These are phyloP conservation scores for Edolisoma coerulescens DNA, from an alignment of 2,113 vertebrate genomes.

Conservation along the genomic window DNA sequence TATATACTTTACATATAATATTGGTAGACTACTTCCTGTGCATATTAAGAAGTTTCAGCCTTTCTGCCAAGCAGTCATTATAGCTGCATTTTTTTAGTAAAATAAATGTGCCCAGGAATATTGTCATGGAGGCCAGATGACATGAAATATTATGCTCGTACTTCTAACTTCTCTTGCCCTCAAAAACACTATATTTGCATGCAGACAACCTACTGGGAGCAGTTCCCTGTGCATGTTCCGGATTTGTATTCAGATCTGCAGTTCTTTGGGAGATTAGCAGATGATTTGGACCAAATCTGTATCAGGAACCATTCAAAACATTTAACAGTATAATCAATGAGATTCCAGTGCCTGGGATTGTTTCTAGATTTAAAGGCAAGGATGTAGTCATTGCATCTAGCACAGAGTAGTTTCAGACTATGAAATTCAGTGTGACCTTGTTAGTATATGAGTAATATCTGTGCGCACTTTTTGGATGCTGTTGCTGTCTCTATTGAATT, in stretches of 20 bases:
- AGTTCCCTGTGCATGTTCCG: background rate
- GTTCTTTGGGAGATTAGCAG: background rate
- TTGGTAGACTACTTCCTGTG: background rate
- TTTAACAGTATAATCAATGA: background rate
- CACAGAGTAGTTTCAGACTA: background rate
- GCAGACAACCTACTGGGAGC: background rate
- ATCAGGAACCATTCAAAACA: background rate
- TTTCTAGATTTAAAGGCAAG: background rate
- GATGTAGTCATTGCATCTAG: background rate
- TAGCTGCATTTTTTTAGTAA: background rate
- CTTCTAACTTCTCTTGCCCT: background rate
- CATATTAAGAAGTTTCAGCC: background rate
- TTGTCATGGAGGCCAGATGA: background rate
- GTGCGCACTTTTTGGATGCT: background rate
- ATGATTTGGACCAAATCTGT: background rate
- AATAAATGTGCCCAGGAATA: background rate
- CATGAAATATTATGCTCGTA: accelerated
- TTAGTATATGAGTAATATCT: background rate
- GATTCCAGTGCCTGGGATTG: background rate
- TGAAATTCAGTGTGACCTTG: background rate
- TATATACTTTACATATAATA: background rate
- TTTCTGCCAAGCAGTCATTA: background rate
- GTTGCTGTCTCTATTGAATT: background rate
- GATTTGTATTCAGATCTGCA: background rate
- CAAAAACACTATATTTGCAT: background rate